These are phyloP conservation scores for Drosophila orena DNA, from an alignment of 1,140 invertebrate genomes.

Conservation along the genomic window DNA sequence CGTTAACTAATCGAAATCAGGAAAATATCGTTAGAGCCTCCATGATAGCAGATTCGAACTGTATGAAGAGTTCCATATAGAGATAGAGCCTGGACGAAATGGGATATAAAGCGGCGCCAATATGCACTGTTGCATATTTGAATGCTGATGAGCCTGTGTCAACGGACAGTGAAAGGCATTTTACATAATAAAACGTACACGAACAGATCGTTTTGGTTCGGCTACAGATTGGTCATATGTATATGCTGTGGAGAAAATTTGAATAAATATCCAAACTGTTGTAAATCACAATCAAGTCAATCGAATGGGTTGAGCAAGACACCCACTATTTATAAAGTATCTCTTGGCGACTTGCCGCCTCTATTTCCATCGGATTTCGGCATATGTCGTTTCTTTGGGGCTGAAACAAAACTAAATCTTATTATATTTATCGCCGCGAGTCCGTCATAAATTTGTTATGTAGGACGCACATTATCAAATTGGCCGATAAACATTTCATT, in stretches of 20 bases:
- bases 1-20: conserved; percentile 41
- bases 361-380: conserved; percentile 61
- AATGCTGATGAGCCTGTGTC: conserved; percentile 68
- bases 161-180: conserved; percentile 73
- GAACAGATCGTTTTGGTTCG: conserved; percentile 50
- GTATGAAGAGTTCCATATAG: conserved; percentile 1
- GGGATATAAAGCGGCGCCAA: conserved; percentile 3
- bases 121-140: conserved; percentile 67
- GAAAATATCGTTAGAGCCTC: conserved; percentile 53
- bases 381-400: conserved; percentile 53
- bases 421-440: conserved; percentile 69
- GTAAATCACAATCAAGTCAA: conserved; percentile 83
- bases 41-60: conserved; percentile 50
- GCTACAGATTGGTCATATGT: conserved; percentile 44
- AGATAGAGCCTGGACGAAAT: background rate
- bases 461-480: conserved; percentile 76
- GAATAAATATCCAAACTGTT: conserved; percentile 76
- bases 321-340: conserved; percentile 78
- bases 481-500: conserved; percentile 81
- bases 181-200: conserved; percentile 76
- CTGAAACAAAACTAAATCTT: conserved; percentile 47
- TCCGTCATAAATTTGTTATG: conserved; percentile 79
- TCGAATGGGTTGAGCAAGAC: conserved; percentile 64
- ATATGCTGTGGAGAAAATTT: conserved; percentile 52
- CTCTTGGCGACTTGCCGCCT: conserved; percentile 53